phyloP scores from a whole-genome alignment of 1,140 invertebrate species.

The Pseudomyrmex pallidus region DNA sequence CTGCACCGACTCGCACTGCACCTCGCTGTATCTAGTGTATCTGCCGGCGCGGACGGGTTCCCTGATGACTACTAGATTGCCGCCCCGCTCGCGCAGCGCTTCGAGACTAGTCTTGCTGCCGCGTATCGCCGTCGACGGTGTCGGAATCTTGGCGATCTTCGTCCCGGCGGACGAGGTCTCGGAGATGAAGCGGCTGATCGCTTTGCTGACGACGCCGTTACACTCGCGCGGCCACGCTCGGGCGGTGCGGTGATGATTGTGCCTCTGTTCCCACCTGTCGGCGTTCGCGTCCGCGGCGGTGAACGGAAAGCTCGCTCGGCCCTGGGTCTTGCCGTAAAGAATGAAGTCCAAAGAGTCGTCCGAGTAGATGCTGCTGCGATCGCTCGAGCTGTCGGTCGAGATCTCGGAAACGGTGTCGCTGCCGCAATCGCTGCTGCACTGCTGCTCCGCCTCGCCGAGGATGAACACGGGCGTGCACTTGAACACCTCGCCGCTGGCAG shows the following conservation, averaged over 20 bases:
- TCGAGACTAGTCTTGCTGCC: slow-evolving; percentile 79
- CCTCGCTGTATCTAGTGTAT: slow-evolving; percentile 85
- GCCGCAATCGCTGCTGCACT: slow-evolving; percentile 85
- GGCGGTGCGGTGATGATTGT: slow-evolving; percentile 65
- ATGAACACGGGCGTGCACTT: slow-evolving; percentile 86
- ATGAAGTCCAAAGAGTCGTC: slow-evolving; percentile 86
- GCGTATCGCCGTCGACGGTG: slow-evolving; percentile 48
- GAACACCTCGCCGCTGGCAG: slow-evolving; percentile 82
- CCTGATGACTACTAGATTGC: slow-evolving; percentile 86
- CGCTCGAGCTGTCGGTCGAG: slow-evolving; percentile 86
- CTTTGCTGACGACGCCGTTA: slow-evolving; percentile 84
- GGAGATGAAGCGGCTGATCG: slow-evolving; percentile 83
- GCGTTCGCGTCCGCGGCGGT: slow-evolving; percentile 72
- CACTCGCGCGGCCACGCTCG: slow-evolving; percentile 84
- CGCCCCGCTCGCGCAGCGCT: slow-evolving; percentile 80
- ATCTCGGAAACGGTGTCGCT: slow-evolving; percentile 87
- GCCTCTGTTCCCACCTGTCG: slow-evolving; percentile 79
- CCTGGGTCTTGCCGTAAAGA: slow-evolving; percentile 81
- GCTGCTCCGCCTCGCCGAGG: slow-evolving; percentile 84
- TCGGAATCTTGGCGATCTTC: slow-evolving; percentile 40
- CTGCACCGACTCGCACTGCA: slow-evolving; percentile 86
- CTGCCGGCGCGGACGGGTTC: slow-evolving; percentile 85
- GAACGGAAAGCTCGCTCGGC: slow-evolving; percentile 82
- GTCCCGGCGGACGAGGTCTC: slow-evolving; percentile 59
- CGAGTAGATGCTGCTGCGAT: slow-evolving; percentile 86